phyloP scores from a whole-genome alignment of 2,888 invertebrate genomes.

The Scaptomyza parva region DNA sequence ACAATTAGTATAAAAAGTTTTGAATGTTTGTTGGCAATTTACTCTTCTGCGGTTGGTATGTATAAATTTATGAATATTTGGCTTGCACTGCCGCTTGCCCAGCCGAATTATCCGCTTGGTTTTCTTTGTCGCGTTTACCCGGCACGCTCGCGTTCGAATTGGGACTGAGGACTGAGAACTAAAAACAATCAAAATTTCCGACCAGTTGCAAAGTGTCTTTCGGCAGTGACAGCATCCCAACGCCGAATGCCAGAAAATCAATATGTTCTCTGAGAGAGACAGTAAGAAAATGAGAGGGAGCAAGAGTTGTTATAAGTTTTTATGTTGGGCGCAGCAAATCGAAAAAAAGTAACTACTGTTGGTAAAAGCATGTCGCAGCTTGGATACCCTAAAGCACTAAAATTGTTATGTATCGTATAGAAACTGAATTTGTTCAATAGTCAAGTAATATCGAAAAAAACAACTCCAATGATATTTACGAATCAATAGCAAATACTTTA shows the following conservation, averaged over 20 bases:
- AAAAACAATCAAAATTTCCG: constrained; percentile 27
- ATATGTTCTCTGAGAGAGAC: constrained; percentile 34
- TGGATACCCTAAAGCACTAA: background rate
- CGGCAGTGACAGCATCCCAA: constrained; percentile 64
- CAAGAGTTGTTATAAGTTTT: constrained; percentile 9
- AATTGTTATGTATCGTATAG: background rate
- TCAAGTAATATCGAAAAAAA: background rate
- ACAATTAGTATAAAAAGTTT: constrained; percentile 42
- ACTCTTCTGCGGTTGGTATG: constrained; percentile 57
- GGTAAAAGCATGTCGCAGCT: background rate
- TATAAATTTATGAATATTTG: constrained; percentile 70
- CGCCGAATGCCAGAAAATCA: constrained; percentile 59
- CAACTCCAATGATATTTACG: background rate
- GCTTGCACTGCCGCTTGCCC: constrained; percentile 33
- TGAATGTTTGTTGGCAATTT: constrained; percentile 74
- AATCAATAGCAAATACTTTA: background rate
- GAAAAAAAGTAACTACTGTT: background rate
- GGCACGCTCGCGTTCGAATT: constrained; percentile 67
- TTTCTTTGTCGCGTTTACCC: constrained; percentile 9
- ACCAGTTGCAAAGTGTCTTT: constrained; percentile 65
- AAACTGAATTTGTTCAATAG: background rate
- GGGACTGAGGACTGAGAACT: constrained; percentile 53
- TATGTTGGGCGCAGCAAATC: constrained; percentile 11
- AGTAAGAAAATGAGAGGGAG: background rate
- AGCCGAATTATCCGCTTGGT: constrained; percentile 12